These are phyloP conservation scores for Prunella strophiata DNA, from an alignment of 2,797 vertebrate genomes.

Conservation along the genomic window DNA sequence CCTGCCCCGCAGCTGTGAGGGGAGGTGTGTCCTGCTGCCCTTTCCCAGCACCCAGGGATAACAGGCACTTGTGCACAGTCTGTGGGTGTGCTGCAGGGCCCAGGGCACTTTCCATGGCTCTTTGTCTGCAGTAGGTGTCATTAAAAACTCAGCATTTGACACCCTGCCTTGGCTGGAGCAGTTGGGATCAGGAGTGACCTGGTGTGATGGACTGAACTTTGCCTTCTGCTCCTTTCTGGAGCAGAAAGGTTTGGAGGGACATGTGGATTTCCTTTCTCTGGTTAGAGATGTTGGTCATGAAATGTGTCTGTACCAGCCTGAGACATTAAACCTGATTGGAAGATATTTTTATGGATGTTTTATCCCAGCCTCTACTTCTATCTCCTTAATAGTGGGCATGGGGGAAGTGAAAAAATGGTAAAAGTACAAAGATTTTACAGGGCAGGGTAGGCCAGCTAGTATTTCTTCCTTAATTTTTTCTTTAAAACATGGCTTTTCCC, in stretches of 20 bases:
- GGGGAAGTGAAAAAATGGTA: neutral
- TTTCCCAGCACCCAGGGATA: neutral
- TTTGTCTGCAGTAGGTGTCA: neutral
- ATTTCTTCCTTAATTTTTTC: neutral
- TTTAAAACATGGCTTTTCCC: neutral
- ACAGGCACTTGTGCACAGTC: neutral
- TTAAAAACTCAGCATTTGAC: constrained; percentile 7
- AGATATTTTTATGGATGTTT: neutral
- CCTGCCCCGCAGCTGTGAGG: neutral
- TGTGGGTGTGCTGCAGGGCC: neutral
- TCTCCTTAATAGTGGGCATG: neutral
- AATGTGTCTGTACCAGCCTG: neutral
- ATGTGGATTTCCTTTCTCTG: neutral
- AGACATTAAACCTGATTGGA: neutral
- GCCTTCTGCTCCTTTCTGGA: neutral
- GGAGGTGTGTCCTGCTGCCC: neutral
- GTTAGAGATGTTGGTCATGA: neutral
- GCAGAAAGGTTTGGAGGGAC: neutral
- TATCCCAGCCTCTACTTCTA: neutral
- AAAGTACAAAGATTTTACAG: neutral
- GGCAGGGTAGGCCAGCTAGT: neutral
- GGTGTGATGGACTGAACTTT: neutral
- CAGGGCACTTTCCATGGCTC: neutral
- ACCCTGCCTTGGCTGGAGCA: neutral
- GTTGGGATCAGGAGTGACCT: neutral